These are phyloP conservation scores for Aradus depressus DNA, from an alignment of 2,888 invertebrate species.

Conservation along the genomic window DNA sequence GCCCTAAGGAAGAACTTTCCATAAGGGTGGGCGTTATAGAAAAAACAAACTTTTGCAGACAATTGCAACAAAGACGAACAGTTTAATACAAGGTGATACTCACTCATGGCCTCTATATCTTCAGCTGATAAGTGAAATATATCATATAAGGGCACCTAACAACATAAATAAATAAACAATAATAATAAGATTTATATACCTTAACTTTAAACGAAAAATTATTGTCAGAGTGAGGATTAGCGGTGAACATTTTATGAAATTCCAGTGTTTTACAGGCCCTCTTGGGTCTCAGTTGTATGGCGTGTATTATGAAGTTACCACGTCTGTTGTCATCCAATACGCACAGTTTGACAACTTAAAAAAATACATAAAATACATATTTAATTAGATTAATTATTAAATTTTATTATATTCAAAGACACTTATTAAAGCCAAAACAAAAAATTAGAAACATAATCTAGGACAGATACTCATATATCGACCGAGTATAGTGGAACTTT, in stretches of 20 bases:
- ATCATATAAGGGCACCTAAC: conserved; percentile 1
- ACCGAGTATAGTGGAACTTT: too few species aligned
- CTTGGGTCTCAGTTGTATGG: conserved; percentile 74
- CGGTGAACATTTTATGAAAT: conserved; percentile 60
- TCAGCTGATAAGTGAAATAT: background rate
- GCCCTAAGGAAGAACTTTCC: too few species aligned
- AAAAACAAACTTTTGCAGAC: too few species aligned
- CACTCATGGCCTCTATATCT: too few species aligned
- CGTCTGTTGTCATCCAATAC: conserved; percentile 50
- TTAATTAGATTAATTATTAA: background rate
- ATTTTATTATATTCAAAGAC: background rate
- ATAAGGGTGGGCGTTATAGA: too few species aligned
- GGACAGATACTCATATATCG: too few species aligned
- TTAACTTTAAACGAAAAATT: conserved; percentile 60
- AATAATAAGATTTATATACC: conserved; percentile 41
- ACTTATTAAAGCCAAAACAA: background rate
- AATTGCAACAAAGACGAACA: background rate
- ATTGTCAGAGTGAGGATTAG: conserved; percentile 58
- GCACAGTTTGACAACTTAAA: conserved; percentile 38
- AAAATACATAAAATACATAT: conserved; percentile 17
- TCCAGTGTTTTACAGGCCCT: conserved; percentile 67
- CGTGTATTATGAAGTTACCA: conserved; percentile 70
- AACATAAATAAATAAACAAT: background rate
- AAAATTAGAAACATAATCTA: background rate
- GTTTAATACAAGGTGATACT: too few species aligned